Evolutionary conservation across 2,888 invertebrate genomes (phyloP), one percentile per base, ranked within the genome.

Genomic region (Clistopyga incitator): DNA sequence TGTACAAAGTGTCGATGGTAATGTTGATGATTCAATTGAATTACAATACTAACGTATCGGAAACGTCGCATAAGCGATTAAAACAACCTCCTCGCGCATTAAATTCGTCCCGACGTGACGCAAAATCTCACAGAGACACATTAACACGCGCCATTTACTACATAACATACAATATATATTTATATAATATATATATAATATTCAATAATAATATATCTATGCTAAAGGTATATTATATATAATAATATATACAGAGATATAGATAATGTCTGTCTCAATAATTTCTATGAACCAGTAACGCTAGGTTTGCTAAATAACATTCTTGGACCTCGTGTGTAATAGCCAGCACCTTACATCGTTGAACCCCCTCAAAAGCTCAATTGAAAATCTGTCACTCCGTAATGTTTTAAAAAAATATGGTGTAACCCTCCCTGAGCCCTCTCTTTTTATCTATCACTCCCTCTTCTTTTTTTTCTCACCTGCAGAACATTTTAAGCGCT

Each of bases 141-240:
- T 91, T 90, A 90, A 92, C 88, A 90, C 90, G 89, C 90, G 88
- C 90, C 89, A 91, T 90, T 92, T 92, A 90, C 89, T 90, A 92
- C 89, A 90, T 92, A 92, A 92, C 92, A 90, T 92, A 91, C 89
- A 91, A 92, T 92, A 92, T 91, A 92, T 91, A 91, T 91, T 88
- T 87, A 89, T 90, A 89, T 90, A 89, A 91, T 91, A 89, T 90
- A 88, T 89, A 88, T 89, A 88, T 88, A 87, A 84, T 86, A 86
- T 84, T 79, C 79, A 84, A 84, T 87, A 82, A 81, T 88, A 87
- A 86, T 88, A 89, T 87, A 81, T 86, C 85, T 85, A 84, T 86
- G 87, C 88, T 88, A 90, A 88, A 89, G 83, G 84, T 90, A 87
- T 89, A 86, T 85, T 84, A 88, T 89, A 88, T 90, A 89, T 89